Base-by-base conservation (phyloP, 2,113 vertebrate genomes). In the Coptodon rendalli region DNA sequence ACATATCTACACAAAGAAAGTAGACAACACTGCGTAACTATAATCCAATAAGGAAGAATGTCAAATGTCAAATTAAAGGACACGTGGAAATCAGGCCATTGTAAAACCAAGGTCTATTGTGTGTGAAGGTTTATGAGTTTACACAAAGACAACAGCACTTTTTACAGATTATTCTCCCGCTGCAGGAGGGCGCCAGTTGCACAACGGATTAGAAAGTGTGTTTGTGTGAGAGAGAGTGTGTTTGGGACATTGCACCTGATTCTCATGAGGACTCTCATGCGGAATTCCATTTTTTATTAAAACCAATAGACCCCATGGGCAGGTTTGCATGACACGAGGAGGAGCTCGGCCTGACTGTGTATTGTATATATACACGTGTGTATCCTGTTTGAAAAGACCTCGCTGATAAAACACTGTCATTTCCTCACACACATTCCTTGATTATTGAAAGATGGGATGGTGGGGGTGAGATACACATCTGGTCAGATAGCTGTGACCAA, bases 241-340 rank as follows among this genome's bases (percentile, higher is more conserved):
- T 76, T 85, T 45, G 82, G 82, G 68, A 86, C 89, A 87, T 84
- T 90, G 68, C 66, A 94, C 85, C 68, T 2, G 9, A 82, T 87
- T 93, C 89, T 83, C 87, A 93, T 85, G 76, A 88, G 81, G 81
- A 86, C 80, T 80, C 81, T 80, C 81, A 80, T 79, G 73, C 80
- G 85, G 84, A 93, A 95, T 94, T 93, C 93, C 89, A 31, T 81
- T 31, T 90, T 93, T 95, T 93, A 94, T 94, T 94, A 94, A 95
- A 94, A 92, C 81, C 90, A 95, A 91, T 91, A 92, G 87, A 92
- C 87, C 92, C 86, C 93, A 90, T 82, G 85, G 84, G 76, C 85
- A 92, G 93, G 84, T 89, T 91, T 54, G 81, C 81, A 86, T n/a
- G 71, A 86, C 92, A 88, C 43, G 31, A 91, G 84, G 52, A 73